A percentile compares a stretch with the other conserved stretches of the same genome.
These are phyloP conservation scores for Drosophila guanche DNA, from an alignment of 1,140 invertebrate species.

Conservation along the genomic window DNA sequence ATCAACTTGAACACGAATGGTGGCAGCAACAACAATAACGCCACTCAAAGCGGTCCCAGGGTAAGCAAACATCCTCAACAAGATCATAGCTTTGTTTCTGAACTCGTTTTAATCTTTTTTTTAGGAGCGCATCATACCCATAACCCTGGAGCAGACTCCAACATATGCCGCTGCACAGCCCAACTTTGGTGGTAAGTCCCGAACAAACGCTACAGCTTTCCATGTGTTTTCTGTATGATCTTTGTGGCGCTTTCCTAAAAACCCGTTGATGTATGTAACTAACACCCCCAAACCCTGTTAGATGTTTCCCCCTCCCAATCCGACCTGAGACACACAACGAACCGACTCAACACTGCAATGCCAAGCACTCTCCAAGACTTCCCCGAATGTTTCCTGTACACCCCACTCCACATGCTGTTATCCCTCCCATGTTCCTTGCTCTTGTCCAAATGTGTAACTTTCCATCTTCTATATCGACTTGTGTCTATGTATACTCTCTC, in stretches of 20 bases:
- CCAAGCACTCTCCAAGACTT: slow-evolving; percentile 37
- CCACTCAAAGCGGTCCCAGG: slow-evolving; percentile 67
- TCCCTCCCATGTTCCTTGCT: slow-evolving; percentile 21
- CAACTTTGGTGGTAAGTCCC: slow-evolving; percentile 73
- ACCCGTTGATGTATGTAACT: slow-evolving; percentile 70
- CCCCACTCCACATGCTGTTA: background rate
- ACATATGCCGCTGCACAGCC: slow-evolving; percentile 76
- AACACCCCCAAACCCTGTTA: slow-evolving; percentile 38
- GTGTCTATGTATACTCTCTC: slow-evolving; percentile 80
- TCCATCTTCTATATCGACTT: slow-evolving; percentile 64
- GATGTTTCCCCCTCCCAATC: slow-evolving; percentile 21
- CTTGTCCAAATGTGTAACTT: slow-evolving; percentile 57
- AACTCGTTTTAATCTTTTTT: slow-evolving; percentile 5
- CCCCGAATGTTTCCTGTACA: slow-evolving; percentile 10
- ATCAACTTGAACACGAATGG: slow-evolving; percentile 62
- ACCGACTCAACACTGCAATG: slow-evolving; percentile 10
- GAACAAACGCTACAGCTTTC: background rate
- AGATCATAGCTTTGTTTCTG: background rate
- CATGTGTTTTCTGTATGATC: slow-evolving; percentile 21
- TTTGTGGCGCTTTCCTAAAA: slow-evolving; percentile 59
- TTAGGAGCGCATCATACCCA: slow-evolving; percentile 84
- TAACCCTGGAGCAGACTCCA: slow-evolving; percentile 84
- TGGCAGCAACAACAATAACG: slow-evolving; percentile 44
- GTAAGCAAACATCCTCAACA: slow-evolving; percentile 25
- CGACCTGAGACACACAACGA: too few species aligned